Conservation (phyloP, 2,888 invertebrate genomes). For the Rhopalosiphum nymphaeae region DNA sequence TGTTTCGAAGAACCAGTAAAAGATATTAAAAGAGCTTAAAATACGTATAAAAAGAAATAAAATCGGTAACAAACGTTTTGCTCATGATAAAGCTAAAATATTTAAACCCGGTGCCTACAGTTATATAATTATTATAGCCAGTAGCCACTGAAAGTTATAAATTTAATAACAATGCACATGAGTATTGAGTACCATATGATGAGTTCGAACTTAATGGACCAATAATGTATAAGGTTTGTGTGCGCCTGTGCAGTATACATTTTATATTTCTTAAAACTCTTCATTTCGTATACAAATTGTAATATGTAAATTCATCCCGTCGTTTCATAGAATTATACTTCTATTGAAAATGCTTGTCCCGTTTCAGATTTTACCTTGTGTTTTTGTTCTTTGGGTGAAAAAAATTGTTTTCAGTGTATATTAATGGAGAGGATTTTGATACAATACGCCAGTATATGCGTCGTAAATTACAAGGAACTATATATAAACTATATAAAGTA, state of each 20-base stretch:
- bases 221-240: background rate
- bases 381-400: background rate
- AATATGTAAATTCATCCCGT: background rate
- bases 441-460: background rate
- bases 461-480: background rate
- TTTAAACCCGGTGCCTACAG: background rate
- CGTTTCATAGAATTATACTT: background rate
- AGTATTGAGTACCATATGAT: background rate
- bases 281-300: background rate
- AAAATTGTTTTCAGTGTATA: slow-evolving; percentile 16
- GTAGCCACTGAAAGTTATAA: background rate
- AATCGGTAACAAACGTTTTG: background rate
- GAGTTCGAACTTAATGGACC: background rate
- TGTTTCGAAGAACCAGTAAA: background rate
- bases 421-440: slow-evolving; percentile 5
- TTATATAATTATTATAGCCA: background rate
- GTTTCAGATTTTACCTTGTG: background rate
- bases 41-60: background rate
- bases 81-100: background rate
- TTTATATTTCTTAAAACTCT: background rate
- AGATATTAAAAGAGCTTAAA: background rate
- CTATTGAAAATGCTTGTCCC: background rate
- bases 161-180: background rate
- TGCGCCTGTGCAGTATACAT: background rate
- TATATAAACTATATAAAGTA: background rate